Percentiles rank a stretch among this genome's conserved stretches.
Conservation (phyloP, 2,888 invertebrate genomes). For the Andricus curvator region DNA sequence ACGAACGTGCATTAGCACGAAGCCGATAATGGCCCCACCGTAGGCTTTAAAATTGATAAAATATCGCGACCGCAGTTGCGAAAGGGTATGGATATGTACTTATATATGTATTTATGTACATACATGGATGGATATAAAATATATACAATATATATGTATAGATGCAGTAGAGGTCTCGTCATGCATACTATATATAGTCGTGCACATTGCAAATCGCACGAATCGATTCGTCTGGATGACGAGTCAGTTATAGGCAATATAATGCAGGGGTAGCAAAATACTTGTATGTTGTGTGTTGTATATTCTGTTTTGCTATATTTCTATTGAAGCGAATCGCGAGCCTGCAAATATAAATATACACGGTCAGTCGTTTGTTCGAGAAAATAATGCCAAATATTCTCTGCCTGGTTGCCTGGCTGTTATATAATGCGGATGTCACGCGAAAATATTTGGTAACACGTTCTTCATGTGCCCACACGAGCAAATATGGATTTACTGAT, state of each 20-base stretch:
- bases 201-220: conserved; percentile 52
- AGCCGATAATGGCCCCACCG: conserved; percentile 58
- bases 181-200: conserved; percentile 16
- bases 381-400: conserved; percentile 51
- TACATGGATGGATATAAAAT: conserved; percentile 49
- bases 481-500: conserved; percentile 8
- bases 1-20: conserved; percentile 63
- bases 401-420: conserved; percentile 47
- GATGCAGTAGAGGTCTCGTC: conserved; percentile 40
- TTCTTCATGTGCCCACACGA: conserved; percentile 31
- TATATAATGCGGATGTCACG: conserved; percentile 71
- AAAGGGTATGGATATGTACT: neutral
- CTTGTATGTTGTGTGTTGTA: conserved; percentile 44
- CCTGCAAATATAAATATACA: conserved; percentile 53
- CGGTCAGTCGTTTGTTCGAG: conserved; percentile 51
- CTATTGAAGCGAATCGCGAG: conserved; percentile 47
- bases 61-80: conserved; percentile 51
- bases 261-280: conserved; percentile 37
- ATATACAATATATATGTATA: conserved; percentile 47
- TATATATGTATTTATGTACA: conserved; percentile 18
- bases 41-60: conserved; percentile 60
- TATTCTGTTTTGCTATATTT: conserved; percentile 40
- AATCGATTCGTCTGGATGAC: conserved; percentile 54
- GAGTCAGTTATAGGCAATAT: conserved; percentile 39
- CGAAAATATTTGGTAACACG: conserved; percentile 73